Conservation (phyloP, 2,888 invertebrate species). For the Nebria salina region DNA sequence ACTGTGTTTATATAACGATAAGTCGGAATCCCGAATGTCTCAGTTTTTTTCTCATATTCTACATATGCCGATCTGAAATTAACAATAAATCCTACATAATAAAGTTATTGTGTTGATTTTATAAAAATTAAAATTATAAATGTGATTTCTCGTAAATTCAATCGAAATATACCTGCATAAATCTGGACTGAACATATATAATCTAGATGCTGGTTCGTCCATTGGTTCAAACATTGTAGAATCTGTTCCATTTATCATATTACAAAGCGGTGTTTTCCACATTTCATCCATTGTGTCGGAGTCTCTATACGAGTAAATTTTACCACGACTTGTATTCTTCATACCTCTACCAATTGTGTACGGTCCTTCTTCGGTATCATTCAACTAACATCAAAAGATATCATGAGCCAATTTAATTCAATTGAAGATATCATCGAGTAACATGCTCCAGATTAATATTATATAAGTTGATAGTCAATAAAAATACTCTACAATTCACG, state of each 20-base stretch:
- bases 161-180: conserved; percentile 65
- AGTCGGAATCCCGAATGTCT: conserved; percentile 63
- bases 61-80: conserved; percentile 63
- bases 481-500: neutral
- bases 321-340: conserved; percentile 64
- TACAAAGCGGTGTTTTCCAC: conserved; percentile 65
- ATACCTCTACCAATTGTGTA: conserved; percentile 67
- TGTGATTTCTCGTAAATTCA: too few species aligned
- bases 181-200: conserved; percentile 67
- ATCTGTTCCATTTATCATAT: conserved; percentile 68
- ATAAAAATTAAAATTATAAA: neutral
- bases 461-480: neutral
- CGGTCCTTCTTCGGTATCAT: conserved; percentile 66
- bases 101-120: neutral
- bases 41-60: conserved; percentile 60
- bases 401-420: neutral
- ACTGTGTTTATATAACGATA: conserved; percentile 64
- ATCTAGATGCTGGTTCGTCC: conserved; percentile 58
- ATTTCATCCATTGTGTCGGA: conserved; percentile 57
- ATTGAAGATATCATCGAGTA: neutral
- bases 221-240: conserved; percentile 67
- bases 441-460: neutral
- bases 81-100: conserved; percentile 16
- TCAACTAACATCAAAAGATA: conserved; percentile 61
- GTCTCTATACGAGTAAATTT: conserved; percentile 64